A percentile compares a stretch with the other conserved stretches of the same genome.
phyloP scores from a whole-genome alignment of 53 echinoderm and acorn worm genomes.

The Apostichopus leukothele region DNA sequence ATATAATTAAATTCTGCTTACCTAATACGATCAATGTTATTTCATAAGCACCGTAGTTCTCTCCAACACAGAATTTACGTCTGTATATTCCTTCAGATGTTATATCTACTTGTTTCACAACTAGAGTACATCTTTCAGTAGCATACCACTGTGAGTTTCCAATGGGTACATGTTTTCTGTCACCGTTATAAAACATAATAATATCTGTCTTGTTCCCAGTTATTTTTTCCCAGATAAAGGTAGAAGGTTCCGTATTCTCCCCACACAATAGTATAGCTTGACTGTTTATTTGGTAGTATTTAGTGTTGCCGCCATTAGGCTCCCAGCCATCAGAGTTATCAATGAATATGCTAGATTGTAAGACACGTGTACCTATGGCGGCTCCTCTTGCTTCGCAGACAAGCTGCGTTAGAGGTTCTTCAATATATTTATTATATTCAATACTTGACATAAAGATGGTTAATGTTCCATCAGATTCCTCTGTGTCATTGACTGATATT shows the following conservation, averaged over 20 bases:
- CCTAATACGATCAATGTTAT: background rate
- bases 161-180: background rate
- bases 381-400: background rate
- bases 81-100: background rate
- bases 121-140: background rate
- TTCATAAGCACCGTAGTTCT: background rate
- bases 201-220: background rate
- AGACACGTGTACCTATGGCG: background rate
- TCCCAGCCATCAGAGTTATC: background rate
- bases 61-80: background rate
- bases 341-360: slow-evolving; percentile 6
- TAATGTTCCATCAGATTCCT: background rate
- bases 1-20: background rate
- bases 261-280: background rate
- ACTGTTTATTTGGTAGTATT: background rate
- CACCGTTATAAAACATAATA: background rate
- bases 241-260: background rate
- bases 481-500: background rate
- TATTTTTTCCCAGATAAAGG: background rate
- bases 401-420: background rate
- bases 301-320: background rate
- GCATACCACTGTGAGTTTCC: background rate
- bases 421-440: background rate
- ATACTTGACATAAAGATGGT: background rate
- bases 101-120: background rate